These are phyloP conservation scores for Hippopotamus amphibius DNA, from an alignment of 2,113 vertebrate species.

Conservation along the genomic window DNA sequence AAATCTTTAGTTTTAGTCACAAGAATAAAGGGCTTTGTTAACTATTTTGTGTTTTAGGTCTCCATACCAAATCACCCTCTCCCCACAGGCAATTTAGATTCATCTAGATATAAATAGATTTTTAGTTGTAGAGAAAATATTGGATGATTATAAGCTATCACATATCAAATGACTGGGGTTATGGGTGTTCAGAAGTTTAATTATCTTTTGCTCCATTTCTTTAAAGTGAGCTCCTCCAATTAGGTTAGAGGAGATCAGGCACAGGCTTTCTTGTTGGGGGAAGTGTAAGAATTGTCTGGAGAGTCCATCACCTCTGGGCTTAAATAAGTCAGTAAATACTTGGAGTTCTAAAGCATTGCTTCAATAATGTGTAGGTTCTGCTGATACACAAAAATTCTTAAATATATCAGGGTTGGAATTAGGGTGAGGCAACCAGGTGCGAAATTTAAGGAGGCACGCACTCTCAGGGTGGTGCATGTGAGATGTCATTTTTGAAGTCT, in stretches of 20 bases:
- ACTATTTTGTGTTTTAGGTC: constrained; percentile 48
- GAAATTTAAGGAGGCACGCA: not conserved
- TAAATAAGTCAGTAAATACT: not conserved
- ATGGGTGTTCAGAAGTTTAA: not conserved
- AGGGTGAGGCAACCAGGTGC: not conserved
- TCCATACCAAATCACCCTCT: not conserved
- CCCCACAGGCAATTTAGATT: constrained; percentile 46
- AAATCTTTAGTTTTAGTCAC: constrained; percentile 36
- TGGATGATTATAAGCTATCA: not conserved
- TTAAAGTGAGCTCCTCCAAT: not conserved
- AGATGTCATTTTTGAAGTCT: not conserved
- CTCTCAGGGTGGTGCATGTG: not conserved
- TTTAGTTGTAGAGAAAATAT: constrained; percentile 28
- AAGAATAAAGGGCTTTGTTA: constrained; percentile 15
- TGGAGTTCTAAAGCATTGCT: not conserved
- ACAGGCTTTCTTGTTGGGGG: not conserved
- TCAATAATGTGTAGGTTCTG: not conserved
- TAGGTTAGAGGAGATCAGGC: not conserved
- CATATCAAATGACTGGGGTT: not conserved
- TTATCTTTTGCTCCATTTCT: not conserved
- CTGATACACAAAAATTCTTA: not conserved
- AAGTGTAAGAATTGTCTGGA: not conserved
- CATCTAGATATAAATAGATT: not conserved
- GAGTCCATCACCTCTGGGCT: not conserved
- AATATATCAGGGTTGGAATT: not conserved